A percentile compares a stretch with the other conserved stretches of the same genome.
phyloP scores from a whole-genome alignment of 1,140 invertebrate species.

The Pogonomyrmex barbatus region DNA sequence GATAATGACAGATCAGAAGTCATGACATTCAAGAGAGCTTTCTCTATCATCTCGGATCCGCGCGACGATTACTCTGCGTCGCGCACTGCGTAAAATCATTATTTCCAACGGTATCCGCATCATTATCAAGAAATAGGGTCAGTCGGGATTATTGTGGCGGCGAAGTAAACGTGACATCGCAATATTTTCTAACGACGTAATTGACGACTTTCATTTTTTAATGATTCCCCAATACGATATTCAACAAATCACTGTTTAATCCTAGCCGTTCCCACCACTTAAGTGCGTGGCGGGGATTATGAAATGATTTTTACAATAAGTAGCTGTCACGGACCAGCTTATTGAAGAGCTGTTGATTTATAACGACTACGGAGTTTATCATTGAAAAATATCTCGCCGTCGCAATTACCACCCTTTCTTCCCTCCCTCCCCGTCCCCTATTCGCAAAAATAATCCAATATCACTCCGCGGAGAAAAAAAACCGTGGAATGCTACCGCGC shows the following conservation, averaged over 20 bases:
- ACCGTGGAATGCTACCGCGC: background rate
- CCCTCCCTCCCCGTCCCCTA: no score
- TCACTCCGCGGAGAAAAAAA: background rate
- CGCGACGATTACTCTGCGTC: background rate
- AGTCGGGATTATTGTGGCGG: background rate
- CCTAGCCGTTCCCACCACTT: background rate
- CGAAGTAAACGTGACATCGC: background rate
- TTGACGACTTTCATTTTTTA: background rate
- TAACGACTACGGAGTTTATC: background rate
- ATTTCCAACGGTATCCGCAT: background rate
- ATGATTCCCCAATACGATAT: background rate
- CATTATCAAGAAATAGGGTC: conserved; percentile 21
- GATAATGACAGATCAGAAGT: conserved; percentile 36
- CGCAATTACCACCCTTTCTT: background rate
- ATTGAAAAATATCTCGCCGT: background rate
- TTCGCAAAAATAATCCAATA: background rate
- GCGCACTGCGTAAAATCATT: background rate
- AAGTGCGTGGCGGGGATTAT: background rate
- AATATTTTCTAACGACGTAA: background rate
- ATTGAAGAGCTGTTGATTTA: background rate
- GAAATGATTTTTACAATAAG: conserved; percentile 11
- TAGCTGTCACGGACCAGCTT: background rate
- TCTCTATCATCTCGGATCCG: background rate
- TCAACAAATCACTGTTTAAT: background rate
- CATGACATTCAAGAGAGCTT: conserved; percentile 9